Conservation (phyloP, 2,113 vertebrate species). For the Emydocephalus ijimae region DNA sequence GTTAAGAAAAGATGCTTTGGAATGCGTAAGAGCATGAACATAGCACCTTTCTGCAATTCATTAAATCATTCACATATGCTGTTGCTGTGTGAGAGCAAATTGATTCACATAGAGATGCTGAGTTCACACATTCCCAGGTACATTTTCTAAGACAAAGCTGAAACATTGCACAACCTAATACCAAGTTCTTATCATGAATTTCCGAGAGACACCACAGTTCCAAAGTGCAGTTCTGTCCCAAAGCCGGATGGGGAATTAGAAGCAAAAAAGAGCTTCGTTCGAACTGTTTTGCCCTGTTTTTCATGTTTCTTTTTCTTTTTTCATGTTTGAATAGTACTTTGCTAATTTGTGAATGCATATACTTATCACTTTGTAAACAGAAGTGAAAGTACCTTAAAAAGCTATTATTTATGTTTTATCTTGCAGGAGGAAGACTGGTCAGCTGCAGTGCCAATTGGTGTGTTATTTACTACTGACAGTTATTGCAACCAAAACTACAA, state of each 20-base stretch:
- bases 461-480: not conserved
- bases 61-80: not conserved
- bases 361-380: not conserved
- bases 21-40: not conserved
- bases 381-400: not conserved
- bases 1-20: not conserved
- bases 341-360: not conserved
- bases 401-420: not conserved
- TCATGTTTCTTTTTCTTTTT: not conserved
- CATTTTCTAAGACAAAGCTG: not conserved
- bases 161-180: not conserved
- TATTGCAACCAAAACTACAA: not conserved
- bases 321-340: not conserved
- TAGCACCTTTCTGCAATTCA: not conserved
- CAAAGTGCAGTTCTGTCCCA: not conserved
- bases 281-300: not conserved
- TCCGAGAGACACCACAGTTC: not conserved
- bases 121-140: not conserved
- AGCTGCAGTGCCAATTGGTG: not conserved
- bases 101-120: not conserved
- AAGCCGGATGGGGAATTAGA: not conserved
- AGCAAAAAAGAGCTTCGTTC: not conserved
- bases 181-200: not conserved
- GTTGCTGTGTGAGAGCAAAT: not conserved
- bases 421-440: not conserved